Percentiles rank a stretch among this genome's conserved stretches.
These are phyloP conservation scores for Porites rus DNA, from an alignment of 92 coral and sea anemone genomes.

Conservation along the genomic window DNA sequence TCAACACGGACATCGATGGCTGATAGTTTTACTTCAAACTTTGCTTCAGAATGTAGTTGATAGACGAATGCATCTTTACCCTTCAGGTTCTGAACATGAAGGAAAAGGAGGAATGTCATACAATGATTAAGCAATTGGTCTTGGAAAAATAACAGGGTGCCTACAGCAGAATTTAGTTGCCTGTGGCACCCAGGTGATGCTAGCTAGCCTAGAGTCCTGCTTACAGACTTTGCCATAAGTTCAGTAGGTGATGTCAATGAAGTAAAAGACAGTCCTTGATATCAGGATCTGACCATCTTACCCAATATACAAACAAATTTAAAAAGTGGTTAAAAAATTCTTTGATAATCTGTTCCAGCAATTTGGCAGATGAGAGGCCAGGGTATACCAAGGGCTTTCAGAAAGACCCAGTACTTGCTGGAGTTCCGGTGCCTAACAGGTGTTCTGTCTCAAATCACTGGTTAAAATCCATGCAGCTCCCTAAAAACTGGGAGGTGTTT, in stretches of 20 bases:
- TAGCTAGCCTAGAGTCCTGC: neutral
- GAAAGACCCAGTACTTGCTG: neutral
- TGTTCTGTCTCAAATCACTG: constrained; percentile 1
- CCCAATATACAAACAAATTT: neutral
- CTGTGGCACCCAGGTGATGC: neutral
- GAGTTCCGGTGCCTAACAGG: neutral
- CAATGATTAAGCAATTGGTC: neutral
- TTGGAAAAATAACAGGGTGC: neutral
- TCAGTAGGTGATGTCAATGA: constrained; percentile 3
- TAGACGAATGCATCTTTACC: constrained; percentile 50
- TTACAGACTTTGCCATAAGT: constrained; percentile 3
- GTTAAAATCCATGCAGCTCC: neutral
- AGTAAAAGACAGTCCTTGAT: constrained; percentile 1
- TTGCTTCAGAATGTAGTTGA: constrained; percentile 50
- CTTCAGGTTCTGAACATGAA: constrained; percentile 39
- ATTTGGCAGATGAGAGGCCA: neutral
- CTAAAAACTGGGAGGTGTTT: neutral
- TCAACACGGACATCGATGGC: constrained; percentile 45
- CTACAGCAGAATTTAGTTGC: neutral
- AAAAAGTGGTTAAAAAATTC: neutral
- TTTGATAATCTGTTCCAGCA: neutral
- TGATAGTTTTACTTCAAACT: constrained; percentile 28
- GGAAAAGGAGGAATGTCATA: neutral
- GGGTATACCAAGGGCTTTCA: too few relatives aligned
- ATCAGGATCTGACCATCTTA: neutral